Evolutionary conservation across 2,797 vertebrate genomes (phyloP).

Genomic region (Threskiornis aethiopicus): DNA sequence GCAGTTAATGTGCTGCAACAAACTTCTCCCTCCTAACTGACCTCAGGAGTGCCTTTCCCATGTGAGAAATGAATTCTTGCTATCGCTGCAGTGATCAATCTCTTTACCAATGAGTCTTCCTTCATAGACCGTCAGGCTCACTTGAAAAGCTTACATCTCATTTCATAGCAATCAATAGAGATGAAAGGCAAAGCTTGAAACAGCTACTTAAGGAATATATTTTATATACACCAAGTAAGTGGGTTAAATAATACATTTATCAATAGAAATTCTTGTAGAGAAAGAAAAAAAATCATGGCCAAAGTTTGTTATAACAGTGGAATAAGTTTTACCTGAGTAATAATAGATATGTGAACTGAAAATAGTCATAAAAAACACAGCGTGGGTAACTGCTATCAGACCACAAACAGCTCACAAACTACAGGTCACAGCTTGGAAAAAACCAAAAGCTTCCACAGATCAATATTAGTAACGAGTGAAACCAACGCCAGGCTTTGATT

Average conservation of each 20-base stretch:
- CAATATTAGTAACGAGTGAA: not conserved
- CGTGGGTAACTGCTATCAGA: not conserved
- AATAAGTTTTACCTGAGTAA: not conserved
- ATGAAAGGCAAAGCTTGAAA: not conserved
- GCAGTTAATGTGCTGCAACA: not conserved
- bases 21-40: not conserved
- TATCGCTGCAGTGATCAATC: accelerated
- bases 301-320: not conserved
- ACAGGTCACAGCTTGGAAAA: not conserved
- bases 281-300: not conserved
- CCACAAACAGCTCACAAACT: not conserved
- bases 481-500: not conserved
- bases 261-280: not conserved
- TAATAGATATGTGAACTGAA: accelerated
- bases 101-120: not conserved
- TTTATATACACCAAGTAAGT: not conserved
- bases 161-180: not conserved
- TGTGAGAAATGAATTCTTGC: not conserved
- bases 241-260: not conserved
- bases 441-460: not conserved
- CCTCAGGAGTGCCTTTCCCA: not conserved
- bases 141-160: not conserved
- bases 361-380: not conserved
- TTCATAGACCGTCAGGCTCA: not conserved
- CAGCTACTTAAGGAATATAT: not conserved